These are phyloP conservation scores for Sterrhoptilus dennistouni DNA, from an alignment of 2,113 vertebrate genomes.

Conservation along the genomic window DNA sequence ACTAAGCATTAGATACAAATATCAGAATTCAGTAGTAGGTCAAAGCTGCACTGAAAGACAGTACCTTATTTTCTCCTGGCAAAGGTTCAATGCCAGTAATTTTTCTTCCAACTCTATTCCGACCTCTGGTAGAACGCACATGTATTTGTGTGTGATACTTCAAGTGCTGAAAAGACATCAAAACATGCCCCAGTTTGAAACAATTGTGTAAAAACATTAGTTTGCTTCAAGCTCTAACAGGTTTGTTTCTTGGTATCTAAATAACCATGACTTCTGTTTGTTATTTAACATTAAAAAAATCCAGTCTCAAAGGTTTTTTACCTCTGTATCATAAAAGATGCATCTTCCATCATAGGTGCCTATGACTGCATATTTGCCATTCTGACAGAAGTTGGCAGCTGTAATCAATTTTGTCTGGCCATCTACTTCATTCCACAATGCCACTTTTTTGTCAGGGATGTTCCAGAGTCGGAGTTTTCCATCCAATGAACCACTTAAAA, in stretches of 20 bases:
- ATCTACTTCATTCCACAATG: constrained; percentile 98
- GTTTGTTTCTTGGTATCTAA: background rate
- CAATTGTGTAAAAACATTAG: background rate
- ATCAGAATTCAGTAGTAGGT: background rate
- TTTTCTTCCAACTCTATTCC: constrained; percentile 96
- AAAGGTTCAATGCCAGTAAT: constrained; percentile 98
- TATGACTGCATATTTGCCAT: constrained; percentile 96
- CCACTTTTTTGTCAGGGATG: constrained; percentile 99
- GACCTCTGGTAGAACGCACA: constrained; percentile 93
- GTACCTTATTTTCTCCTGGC: constrained; percentile 97
- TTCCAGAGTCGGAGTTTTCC: constrained; percentile 98
- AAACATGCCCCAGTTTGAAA: background rate
- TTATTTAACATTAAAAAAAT: background rate
- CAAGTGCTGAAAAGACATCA: constrained; percentile 81
- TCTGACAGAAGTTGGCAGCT: constrained; percentile 99
- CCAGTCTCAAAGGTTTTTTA: constrained; percentile 27
- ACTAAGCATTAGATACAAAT: background rate
- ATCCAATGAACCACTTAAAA: constrained; percentile 94
- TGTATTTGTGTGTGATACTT: constrained; percentile 99
- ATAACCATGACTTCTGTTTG: background rate
- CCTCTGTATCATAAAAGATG: constrained; percentile 99
- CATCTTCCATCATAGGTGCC: constrained; percentile 97
- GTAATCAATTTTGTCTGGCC: constrained; percentile 97
- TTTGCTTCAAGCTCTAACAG: background rate
- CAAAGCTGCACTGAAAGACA: background rate